These are phyloP conservation scores for Mormyrus hasselquistii DNA, from an alignment of 2,797 vertebrate species.

Conservation along the genomic window DNA sequence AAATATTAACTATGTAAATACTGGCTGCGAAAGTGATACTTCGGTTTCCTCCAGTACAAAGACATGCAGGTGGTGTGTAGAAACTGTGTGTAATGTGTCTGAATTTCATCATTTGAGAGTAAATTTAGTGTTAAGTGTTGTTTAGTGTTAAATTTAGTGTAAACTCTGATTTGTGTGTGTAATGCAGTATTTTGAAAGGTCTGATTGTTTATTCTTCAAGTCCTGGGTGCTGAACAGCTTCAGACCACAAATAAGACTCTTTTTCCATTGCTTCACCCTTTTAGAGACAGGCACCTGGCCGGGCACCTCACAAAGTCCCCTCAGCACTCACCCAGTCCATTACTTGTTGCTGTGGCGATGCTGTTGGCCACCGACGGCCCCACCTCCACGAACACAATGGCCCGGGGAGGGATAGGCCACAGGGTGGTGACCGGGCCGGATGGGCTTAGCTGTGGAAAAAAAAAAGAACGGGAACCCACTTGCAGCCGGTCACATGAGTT, in stretches of 20 bases:
- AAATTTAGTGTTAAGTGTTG: not conserved
- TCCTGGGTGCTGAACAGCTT: not conserved
- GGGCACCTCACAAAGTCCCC: not conserved
- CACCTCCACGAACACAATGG: constrained; percentile 65
- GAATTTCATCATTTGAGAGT: not conserved
- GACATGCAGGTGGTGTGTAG: not conserved
- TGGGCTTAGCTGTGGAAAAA: constrained; percentile 75
- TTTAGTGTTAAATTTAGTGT: not conserved
- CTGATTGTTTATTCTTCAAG: not conserved
- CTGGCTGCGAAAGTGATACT: not conserved
- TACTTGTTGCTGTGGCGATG: constrained; percentile 43
- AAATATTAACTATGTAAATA: not conserved
- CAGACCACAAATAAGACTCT: not conserved
- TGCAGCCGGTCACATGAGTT: not conserved
- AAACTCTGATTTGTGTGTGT: not conserved
- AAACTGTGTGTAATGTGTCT: not conserved
- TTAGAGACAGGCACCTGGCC: not conserved
- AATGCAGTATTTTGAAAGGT: not conserved
- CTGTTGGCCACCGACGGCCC: constrained; percentile 56
- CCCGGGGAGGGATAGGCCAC: constrained; percentile 72
- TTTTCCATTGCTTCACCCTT: not conserved
- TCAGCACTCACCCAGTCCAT: not conserved
- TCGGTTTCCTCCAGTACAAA: not conserved
- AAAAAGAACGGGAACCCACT: not conserved
- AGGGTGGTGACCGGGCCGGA: constrained; percentile 80